These are phyloP conservation scores for Drosophila rellima DNA, from an alignment of 2,888 invertebrate genomes.

Conservation along the genomic window DNA sequence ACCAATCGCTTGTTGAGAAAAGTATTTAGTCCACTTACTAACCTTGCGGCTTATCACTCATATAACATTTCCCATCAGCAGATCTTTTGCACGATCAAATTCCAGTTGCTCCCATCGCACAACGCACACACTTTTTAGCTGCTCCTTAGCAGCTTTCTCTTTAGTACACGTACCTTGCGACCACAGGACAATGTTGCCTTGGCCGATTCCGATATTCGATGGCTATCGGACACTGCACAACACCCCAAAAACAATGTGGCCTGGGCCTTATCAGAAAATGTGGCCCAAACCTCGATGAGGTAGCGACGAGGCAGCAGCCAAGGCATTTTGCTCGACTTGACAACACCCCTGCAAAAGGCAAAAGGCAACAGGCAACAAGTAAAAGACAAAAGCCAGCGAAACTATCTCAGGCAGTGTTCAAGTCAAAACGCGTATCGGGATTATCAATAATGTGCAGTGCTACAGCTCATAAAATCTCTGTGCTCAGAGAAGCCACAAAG, in stretches of 20 bases:
- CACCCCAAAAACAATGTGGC: conserved; percentile 71
- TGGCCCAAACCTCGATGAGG: conserved; percentile 2
- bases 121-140: conserved; percentile 48
- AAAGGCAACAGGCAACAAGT: conserved; percentile 6
- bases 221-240: conserved; percentile 68
- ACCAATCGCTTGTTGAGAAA: conserved; percentile 13
- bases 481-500: conserved; percentile 45
- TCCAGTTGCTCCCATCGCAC: conserved; percentile 64
- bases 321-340: conserved; percentile 63
- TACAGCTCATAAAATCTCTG: conserved; percentile 74
- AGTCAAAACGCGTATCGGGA: conserved; percentile 70
- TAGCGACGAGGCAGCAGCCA: conserved; percentile 6
- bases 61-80: conserved; percentile 43
- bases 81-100: conserved; percentile 63
- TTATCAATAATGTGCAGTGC: conserved; percentile 79
- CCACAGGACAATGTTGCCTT: conserved; percentile 33
- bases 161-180: conserved; percentile 37
- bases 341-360: conserved; percentile 69
- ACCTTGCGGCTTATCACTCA: conserved; percentile 47
- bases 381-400: conserved; percentile 12
- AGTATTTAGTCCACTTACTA: conserved; percentile 52
- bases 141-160: conserved; percentile 64
- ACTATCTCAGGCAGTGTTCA: conserved; percentile 46
- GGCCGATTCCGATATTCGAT: conserved; percentile 57
- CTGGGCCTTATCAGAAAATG: conserved; percentile 60